Evolutionary conservation across 2,113 vertebrate genomes (phyloP), one percentile per base, ranked within the genome.

Genomic region (Glareola pratincola): DNA sequence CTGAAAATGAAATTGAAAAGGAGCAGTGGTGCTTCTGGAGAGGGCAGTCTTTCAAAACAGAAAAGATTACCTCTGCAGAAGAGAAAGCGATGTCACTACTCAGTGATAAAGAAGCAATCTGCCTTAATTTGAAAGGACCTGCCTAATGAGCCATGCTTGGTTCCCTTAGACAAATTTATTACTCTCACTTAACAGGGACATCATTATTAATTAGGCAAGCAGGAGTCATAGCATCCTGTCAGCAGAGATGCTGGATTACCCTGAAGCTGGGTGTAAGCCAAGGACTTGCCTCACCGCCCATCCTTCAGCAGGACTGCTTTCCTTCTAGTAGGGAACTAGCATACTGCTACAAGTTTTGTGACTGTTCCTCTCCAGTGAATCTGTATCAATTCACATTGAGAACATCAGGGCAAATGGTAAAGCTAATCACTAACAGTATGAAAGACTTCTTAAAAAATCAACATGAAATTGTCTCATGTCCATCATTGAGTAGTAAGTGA

Each of bases 161-260:
- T 91, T 97, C 84, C 63, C 67, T 91, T 83, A 63, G 91, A 94
- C 67, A 95, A 89, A 95, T 95, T 87, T 95, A 96, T 94, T 94
- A 72, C 74, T 96, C 63, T 88, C 74, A 80, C 77, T 94, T 95
- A 94, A 88, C 59, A 85, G 53, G 67, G 78, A 92, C 83, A 95
- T 96, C 88, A 85, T 92, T 96, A 96, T 96, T 96, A 96, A 96
- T 94, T 96, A 94, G 81, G 53, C 73, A 94, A 89, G 76, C 83
- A 81, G 83, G 64, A 94, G 47, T 91, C 88, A 94, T 90, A 92
- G 54, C 47, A 51, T 88, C 47, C 76, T 91, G 85, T 92, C 92
- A 94, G 82, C 72, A 93, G 82, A 84, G 85, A 67, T 92, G 34
- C 88, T 94, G 95, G 47, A 71, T 96, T 91, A 66, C 67, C 41